These are phyloP conservation scores for Polypterus bichir DNA, from an alignment of 2,113 vertebrate species.

Conservation along the genomic window DNA sequence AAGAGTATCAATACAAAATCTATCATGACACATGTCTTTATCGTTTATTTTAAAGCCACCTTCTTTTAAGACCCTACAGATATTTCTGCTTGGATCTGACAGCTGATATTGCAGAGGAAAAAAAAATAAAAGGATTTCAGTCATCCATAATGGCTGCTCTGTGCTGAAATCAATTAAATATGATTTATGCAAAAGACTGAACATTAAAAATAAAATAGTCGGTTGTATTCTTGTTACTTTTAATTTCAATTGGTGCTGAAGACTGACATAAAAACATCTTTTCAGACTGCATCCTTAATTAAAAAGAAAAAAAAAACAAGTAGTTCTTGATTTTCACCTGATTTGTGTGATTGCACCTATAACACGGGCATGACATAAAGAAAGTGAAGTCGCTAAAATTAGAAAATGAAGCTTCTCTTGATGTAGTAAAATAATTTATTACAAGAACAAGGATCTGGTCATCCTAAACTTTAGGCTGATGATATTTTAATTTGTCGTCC, in stretches of 20 bases:
- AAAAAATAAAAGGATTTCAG: neutral
- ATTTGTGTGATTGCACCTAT: neutral
- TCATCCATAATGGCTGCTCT: neutral
- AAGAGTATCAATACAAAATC: conserved; percentile 1
- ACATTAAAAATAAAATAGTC: neutral
- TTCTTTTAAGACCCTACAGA: neutral
- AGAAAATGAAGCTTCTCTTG: neutral
- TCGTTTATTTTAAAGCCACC: neutral
- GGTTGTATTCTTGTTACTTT: neutral
- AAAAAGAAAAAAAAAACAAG: no score
- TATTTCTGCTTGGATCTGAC: neutral
- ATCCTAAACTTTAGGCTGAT: neutral
- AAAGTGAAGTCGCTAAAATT: no score
- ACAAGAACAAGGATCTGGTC: conserved; percentile 2
- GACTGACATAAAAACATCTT: no score
- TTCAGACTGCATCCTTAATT: no score
- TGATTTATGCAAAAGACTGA: neutral
- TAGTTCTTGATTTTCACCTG: neutral
- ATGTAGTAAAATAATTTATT: conserved; percentile 6
- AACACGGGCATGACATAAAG: neutral
- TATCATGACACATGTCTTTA: neutral
- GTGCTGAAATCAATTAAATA: neutral
- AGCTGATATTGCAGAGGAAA: neutral
- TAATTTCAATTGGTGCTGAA: neutral
- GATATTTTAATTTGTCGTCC: conserved; percentile 9